Evolutionary conservation across 2,888 invertebrate species (phyloP).

Genomic region (Syrphus vitripennis): DNA sequence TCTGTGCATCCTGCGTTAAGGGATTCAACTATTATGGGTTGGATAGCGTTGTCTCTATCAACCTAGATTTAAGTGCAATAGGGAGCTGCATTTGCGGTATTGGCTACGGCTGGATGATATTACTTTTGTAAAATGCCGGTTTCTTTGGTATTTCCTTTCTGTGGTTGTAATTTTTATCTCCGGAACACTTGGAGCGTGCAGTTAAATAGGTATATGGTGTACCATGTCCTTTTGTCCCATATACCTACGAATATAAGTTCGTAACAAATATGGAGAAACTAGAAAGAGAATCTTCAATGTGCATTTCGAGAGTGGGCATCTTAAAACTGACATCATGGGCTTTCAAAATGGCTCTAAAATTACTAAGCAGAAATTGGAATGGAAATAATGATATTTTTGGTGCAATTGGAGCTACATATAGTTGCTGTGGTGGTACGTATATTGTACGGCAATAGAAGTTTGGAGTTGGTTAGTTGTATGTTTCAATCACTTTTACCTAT

Average conservation of each 20-base stretch:
- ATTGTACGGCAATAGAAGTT: too few relatives aligned
- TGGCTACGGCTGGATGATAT: slow-evolving; percentile 29
- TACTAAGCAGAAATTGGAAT: background rate
- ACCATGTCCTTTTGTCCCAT: too few relatives aligned
- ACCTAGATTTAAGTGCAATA: slow-evolving; percentile 39
- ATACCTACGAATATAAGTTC: background rate
- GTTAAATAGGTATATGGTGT: background rate
- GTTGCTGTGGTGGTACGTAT: background rate
- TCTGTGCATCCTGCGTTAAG: slow-evolving; percentile 16
- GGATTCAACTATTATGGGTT: background rate
- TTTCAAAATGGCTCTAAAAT: background rate
- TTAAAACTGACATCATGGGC: background rate
- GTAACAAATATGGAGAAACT: background rate
- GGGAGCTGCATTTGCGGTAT: slow-evolving; percentile 48
- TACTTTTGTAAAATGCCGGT: slow-evolving; percentile 24
- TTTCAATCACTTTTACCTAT: too few relatives aligned
- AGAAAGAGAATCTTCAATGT: background rate
- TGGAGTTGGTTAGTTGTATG: background rate
- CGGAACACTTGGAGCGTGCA: slow-evolving; percentile 39
- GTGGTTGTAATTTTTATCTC: slow-evolving; percentile 31
- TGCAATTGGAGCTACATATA: background rate
- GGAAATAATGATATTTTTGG: background rate
- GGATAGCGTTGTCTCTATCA: background rate
- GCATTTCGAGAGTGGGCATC: background rate
- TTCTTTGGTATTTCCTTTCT: slow-evolving; percentile 33